phyloP scores from a whole-genome alignment of 2,797 vertebrate species.

The Pygocentrus nattereri region DNA sequence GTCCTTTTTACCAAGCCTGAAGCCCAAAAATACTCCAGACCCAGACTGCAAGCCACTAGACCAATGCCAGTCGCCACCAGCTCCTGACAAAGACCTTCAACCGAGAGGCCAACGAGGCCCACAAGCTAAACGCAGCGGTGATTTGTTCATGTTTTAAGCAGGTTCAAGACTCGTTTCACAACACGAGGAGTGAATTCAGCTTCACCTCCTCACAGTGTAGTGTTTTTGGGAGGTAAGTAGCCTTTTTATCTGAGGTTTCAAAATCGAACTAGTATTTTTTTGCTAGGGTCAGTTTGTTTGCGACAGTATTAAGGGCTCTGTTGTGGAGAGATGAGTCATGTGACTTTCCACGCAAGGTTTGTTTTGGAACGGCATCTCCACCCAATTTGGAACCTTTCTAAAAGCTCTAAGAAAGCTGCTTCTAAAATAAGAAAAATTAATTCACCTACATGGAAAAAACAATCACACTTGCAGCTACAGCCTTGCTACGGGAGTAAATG shows the following conservation, averaged over 20 bases:
- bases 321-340: background rate
- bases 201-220: background rate
- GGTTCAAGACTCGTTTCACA: background rate
- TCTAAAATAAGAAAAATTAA: background rate
- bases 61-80: background rate
- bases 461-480: background rate
- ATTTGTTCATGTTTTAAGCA: no score
- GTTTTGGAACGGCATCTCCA: background rate
- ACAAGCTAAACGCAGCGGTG: no score
- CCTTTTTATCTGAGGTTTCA: background rate
- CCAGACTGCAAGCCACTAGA: background rate
- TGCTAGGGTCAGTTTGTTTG: background rate
- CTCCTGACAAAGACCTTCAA: no score
- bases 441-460: constrained; percentile 1
- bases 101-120: no score
- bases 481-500: background rate
- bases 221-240: background rate
- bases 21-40: no score
- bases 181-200: background rate
- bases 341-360: background rate
- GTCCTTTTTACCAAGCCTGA: background rate
- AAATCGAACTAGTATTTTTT: no score
- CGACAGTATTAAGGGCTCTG: background rate
- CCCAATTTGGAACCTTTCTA: background rate
- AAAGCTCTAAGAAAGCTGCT: background rate